A percentile compares a stretch with the other conserved stretches of the same genome.
Conservation (phyloP, 2,797 vertebrate genomes). For the Anas acuta region DNA sequence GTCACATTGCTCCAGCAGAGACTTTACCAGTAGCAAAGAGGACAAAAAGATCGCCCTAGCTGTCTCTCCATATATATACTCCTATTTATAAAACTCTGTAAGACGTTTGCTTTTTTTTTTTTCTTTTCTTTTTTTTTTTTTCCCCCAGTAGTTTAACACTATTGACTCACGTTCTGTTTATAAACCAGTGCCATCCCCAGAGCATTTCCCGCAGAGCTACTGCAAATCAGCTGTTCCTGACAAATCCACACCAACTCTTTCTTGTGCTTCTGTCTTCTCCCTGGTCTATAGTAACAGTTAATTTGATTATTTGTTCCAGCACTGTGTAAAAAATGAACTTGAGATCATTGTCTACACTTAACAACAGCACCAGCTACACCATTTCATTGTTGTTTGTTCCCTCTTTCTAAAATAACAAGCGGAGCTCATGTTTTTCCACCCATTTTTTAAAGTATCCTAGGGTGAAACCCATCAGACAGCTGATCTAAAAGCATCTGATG, state of each 20-base stretch:
- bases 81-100: background rate
- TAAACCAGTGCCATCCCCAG: background rate
- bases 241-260: background rate
- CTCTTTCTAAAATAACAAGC: background rate
- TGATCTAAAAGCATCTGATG: slow-evolving; percentile 59
- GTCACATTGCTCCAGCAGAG: background rate
- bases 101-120: background rate
- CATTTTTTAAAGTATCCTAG: slow-evolving; percentile 13
- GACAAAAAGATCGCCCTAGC: background rate
- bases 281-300: background rate
- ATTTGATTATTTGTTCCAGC: background rate
- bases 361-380: background rate
- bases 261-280: background rate
- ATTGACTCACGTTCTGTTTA: background rate
- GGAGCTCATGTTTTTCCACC: background rate
- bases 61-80: background rate
- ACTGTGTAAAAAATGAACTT: background rate
- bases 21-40: background rate
- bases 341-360: background rate
- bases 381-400: background rate
- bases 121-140: background rate
- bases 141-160: background rate
- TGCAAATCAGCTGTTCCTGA: background rate
- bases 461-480: slow-evolving; percentile 41
- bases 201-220: background rate